Percentiles rank a stretch among this genome's conserved stretches.
These are phyloP conservation scores for Drosophila fulvimacula DNA, from an alignment of 2,888 invertebrate species.

Conservation along the genomic window DNA sequence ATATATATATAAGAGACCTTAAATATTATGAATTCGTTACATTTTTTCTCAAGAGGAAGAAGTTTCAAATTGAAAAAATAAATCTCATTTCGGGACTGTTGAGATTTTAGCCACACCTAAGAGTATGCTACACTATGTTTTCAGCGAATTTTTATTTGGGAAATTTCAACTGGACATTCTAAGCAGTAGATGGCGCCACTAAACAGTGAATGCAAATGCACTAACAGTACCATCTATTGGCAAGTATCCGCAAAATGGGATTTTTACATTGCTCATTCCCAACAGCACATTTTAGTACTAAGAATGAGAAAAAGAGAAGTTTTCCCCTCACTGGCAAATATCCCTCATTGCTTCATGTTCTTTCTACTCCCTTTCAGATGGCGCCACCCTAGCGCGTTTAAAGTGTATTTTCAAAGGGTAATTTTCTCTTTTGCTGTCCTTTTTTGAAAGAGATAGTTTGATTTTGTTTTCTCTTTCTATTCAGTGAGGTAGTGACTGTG, in stretches of 20 bases:
- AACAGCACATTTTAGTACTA: no score
- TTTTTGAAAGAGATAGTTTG: neutral
- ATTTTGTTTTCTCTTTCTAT: neutral
- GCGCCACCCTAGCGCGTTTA: neutral
- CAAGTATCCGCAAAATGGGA: neutral
- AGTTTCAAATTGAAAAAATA: no score
- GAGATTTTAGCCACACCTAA: neutral
- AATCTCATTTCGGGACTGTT: neutral
- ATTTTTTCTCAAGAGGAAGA: no score
- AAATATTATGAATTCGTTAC: no score
- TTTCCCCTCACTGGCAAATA: slow-evolving; percentile 7
- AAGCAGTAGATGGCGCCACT: slow-evolving; percentile 18
- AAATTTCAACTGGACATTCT: neutral
- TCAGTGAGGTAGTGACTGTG: no score
- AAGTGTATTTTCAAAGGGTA: neutral
- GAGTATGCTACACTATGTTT: slow-evolving; percentile 1
- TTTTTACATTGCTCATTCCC: neutral
- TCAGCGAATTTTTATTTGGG: neutral
- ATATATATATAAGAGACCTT: no score
- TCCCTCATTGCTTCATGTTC: neutral
- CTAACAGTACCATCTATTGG: slow-evolving; percentile 7
- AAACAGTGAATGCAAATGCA: neutral
- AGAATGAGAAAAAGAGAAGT: neutral
- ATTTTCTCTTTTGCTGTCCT: neutral
- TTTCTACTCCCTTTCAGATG: neutral